These are phyloP conservation scores for Acropternis orthonyx DNA, from an alignment of 2,797 vertebrate genomes.

Conservation along the genomic window DNA sequence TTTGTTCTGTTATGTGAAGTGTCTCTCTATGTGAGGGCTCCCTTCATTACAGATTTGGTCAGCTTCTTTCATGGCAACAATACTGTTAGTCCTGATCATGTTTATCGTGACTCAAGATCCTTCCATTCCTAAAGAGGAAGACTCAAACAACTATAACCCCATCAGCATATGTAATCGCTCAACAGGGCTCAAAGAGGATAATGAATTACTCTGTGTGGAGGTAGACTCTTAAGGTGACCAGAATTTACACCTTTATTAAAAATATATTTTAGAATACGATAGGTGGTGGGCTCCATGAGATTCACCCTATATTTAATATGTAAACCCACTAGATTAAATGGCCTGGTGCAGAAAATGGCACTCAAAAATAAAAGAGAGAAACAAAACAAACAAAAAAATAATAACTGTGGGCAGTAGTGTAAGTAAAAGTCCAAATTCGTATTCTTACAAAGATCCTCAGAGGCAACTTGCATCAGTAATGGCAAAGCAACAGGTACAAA, in stretches of 20 bases:
- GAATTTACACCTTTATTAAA: not conserved
- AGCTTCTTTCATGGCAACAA: not conserved
- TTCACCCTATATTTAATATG: not conserved
- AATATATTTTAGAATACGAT: not conserved
- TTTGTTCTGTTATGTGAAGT: not conserved
- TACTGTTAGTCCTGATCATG: not conserved
- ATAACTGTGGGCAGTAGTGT: not conserved
- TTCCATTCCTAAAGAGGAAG: not conserved
- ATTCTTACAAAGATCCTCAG: not conserved
- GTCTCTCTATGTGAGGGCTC: not conserved
- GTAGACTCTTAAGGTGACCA: not conserved
- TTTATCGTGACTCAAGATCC: not conserved
- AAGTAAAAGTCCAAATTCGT: slow-evolving; percentile 18
- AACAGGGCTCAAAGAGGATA: not conserved
- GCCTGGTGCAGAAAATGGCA: not conserved
- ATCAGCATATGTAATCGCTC: not conserved
- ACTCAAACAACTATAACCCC: not conserved
- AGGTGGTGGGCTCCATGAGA: not conserved
- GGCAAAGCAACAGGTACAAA: slow-evolving; percentile 36
- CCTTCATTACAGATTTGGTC: not conserved
- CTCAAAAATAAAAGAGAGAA: not conserved
- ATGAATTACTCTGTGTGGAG: not conserved
- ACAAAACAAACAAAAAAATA: not conserved
- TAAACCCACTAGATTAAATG: not conserved
- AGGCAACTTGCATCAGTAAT: slow-evolving; percentile 21